A percentile compares a stretch with the other conserved stretches of the same genome.
phyloP scores from a whole-genome alignment of 1,140 invertebrate species.

The Cryptotermes secundus region DNA sequence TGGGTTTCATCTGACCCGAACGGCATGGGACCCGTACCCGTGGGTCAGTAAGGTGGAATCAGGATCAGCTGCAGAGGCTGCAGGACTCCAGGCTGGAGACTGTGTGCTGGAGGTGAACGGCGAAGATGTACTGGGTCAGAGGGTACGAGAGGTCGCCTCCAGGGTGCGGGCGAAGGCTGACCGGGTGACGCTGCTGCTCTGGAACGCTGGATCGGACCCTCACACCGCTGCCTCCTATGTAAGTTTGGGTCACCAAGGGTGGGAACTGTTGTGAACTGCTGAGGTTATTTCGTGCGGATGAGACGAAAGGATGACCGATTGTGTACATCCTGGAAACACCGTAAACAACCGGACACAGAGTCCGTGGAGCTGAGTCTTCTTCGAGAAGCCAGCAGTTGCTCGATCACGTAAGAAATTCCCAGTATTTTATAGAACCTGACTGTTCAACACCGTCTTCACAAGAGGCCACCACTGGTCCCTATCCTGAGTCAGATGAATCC shows the following conservation, averaged over 20 bases:
- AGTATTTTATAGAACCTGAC: too few relatives aligned
- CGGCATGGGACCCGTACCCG: slow-evolving; percentile 50
- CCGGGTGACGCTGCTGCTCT: slow-evolving; percentile 50
- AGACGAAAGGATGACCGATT: too few relatives aligned
- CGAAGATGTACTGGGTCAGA: slow-evolving; percentile 45
- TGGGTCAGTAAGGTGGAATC: slow-evolving; percentile 48
- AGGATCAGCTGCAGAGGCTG: slow-evolving; percentile 44
- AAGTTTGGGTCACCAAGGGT: not conserved
- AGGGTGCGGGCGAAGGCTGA: slow-evolving; percentile 46
- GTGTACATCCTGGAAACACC: too few relatives aligned
- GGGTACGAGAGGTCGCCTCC: slow-evolving; percentile 46
- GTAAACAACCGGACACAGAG: too few relatives aligned
- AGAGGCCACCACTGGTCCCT: too few relatives aligned
- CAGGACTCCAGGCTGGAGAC: slow-evolving; percentile 46
- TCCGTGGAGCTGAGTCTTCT: too few relatives aligned
- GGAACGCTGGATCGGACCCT: slow-evolving; percentile 45
- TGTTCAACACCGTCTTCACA: too few relatives aligned
- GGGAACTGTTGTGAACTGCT: too few relatives aligned
- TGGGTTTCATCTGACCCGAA: slow-evolving; percentile 47
- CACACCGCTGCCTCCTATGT: slow-evolving; percentile 44
- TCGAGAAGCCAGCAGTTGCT: too few relatives aligned
- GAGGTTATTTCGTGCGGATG: too few relatives aligned
- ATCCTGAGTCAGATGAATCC: too few relatives aligned
- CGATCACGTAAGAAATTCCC: too few relatives aligned
- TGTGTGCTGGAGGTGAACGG: slow-evolving; percentile 48